A percentile compares a stretch with the other conserved stretches of the same genome.
Conservation (phyloP, 2,797 vertebrate species). For the Decapterus maruadsi region DNA sequence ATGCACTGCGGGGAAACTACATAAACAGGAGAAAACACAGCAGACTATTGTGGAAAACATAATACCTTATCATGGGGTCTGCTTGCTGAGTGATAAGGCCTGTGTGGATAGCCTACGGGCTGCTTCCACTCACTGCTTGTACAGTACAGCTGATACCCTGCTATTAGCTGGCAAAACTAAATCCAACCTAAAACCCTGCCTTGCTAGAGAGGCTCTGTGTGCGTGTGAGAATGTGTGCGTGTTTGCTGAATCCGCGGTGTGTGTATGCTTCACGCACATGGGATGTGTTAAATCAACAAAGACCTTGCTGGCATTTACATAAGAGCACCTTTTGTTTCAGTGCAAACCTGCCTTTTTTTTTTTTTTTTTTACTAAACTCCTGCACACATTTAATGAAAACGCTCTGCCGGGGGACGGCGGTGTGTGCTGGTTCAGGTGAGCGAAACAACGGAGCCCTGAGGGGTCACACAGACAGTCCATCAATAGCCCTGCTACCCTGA, state of each 20-base stretch:
- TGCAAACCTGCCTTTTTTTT: constrained; percentile 44
- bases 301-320: constrained; percentile 67
- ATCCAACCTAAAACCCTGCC: constrained; percentile 68
- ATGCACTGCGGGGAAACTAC: constrained; percentile 56
- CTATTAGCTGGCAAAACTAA: constrained; percentile 74
- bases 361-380: constrained; percentile 40
- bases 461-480: constrained; percentile 33
- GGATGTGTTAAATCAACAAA: constrained; percentile 64
- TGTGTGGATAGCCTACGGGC: constrained; percentile 67
- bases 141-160: constrained; percentile 65
- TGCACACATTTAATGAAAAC: constrained; percentile 39
- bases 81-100: constrained; percentile 75
- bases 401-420: constrained; percentile 4
- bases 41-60: constrained; percentile 72
- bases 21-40: constrained; percentile 68
- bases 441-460: constrained; percentile 8
- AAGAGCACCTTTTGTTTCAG: constrained; percentile 63
- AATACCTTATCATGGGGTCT: constrained; percentile 73
- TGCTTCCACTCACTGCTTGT: constrained; percentile 65
- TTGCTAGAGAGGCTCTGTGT: constrained; percentile 38
- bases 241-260: neutral
- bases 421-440: constrained; percentile 31
- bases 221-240: neutral
- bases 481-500: constrained; percentile 24
- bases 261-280: constrained; percentile 27